Evolutionary conservation across 2,797 vertebrate genomes (phyloP), one percentile per base, ranked within the genome.

Genomic region (Neosalanx taihuensis): DNA sequence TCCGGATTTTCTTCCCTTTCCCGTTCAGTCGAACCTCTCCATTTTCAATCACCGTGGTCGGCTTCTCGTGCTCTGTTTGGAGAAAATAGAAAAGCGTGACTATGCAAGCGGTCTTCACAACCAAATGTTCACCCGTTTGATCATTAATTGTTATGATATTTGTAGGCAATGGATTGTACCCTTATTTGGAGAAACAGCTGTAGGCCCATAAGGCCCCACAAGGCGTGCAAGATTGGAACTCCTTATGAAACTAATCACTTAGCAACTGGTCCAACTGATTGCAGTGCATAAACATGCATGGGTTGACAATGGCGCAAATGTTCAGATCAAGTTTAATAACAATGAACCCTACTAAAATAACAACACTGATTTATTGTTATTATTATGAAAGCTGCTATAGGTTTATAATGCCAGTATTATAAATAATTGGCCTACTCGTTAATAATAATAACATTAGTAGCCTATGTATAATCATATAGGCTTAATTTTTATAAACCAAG

Each of bases 1-100:
- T 97, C 18, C 94, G 85, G 64, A 95, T 93, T 86, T 96, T 98
- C 89, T 94, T 96, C 31, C 92, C 92, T 61, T 93, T 93, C 30
- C 94, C 92, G 31, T 93, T 93, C n/a, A 92, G 80, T 31, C 91
- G 90, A 76, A 92, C 90, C 79, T 95, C 93, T 0, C 90, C 93
- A 12, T 89, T 91, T 83, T 95, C 69, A 51, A 94, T 79, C 18
- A 93, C 81, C 0, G 85, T 77, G 0, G 85, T 86, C 20, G 91
- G 78, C 80, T 94, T 94, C 75, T 95, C 94, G 0, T 88, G 87
- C 5, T 94, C 96, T 96, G 71, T 0, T 74, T 53, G 18, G 46
- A 53, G 30, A 46, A 31, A 30, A 37, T 35, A 49, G 13, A 53
- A 12, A 37, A 58, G 49, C 23, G 20, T 4, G 26, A 29, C 9